These are phyloP conservation scores for Rhopalosiphum nymphaeae DNA, from an alignment of 2,888 invertebrate genomes.

Conservation along the genomic window DNA sequence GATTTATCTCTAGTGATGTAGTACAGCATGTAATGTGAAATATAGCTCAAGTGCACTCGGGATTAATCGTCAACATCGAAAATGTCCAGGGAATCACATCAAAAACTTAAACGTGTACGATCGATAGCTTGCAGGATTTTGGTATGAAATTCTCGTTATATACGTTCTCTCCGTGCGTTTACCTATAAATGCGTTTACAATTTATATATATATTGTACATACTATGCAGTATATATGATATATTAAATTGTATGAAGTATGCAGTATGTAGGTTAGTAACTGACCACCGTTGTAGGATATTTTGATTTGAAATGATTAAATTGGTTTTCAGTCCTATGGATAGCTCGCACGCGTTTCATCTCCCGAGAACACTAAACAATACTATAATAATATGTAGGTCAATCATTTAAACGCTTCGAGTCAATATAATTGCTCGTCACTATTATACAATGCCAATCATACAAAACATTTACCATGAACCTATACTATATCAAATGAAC, in stretches of 20 bases:
- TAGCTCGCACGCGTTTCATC: not conserved
- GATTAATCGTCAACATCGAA: constrained; percentile 1
- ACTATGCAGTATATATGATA: not conserved
- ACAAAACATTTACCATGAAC: not conserved
- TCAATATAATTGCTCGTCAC: not conserved
- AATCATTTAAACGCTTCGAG: not conserved
- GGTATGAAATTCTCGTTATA: not conserved
- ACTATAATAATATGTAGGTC: not conserved
- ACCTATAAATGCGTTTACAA: not conserved
- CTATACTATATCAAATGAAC: not conserved
- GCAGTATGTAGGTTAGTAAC: not conserved
- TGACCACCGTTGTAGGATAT: not conserved
- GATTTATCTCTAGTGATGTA: not conserved
- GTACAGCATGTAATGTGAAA: not conserved
- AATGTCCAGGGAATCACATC: not conserved
- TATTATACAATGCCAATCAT: not conserved
- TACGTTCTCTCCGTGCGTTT: not conserved
- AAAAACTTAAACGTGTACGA: not conserved
- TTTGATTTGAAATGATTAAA: not conserved
- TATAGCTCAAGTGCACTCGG: not conserved
- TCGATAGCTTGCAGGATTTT: not conserved
- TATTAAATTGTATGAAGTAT: not conserved
- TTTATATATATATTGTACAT: not conserved
- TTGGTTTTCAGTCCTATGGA: not conserved
- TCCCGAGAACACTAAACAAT: not conserved